Conservation (phyloP, 2,888 invertebrate species). For the Adineta ricciae region DNA sequence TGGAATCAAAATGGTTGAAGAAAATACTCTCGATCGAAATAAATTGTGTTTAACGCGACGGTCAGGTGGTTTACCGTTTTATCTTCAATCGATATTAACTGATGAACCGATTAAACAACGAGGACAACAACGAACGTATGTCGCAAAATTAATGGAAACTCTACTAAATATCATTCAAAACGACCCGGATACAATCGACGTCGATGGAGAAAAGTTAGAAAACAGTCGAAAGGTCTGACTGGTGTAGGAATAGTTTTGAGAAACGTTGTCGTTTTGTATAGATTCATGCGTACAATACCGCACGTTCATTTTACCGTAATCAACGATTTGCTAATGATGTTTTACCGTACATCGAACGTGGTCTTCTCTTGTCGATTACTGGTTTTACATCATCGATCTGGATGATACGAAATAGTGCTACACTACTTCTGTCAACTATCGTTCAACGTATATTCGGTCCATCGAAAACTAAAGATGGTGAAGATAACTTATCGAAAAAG, state of each 20-base stretch:
- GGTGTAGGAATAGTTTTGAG: background rate
- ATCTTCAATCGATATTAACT: slow-evolving; percentile 61
- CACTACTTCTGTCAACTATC: slow-evolving; percentile 70
- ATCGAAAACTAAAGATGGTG: slow-evolving; percentile 51
- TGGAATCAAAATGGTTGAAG: slow-evolving; percentile 29
- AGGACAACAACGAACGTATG: background rate
- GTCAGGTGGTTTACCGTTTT: slow-evolving; percentile 85
- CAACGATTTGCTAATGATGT: slow-evolving; percentile 65
- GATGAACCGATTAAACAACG: slow-evolving; percentile 22
- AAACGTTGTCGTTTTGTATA: slow-evolving; percentile 29
- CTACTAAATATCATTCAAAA: background rate
- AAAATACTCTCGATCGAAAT: background rate
- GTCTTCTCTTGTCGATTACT: slow-evolving; percentile 62
- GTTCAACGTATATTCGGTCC: slow-evolving; percentile 79
- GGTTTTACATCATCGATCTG: slow-evolving; percentile 67
- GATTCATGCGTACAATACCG: slow-evolving; percentile 73
- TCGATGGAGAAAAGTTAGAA: slow-evolving; percentile 5
- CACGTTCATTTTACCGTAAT: slow-evolving; percentile 69
- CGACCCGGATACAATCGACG: background rate
- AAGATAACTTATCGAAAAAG: slow-evolving; percentile 44
- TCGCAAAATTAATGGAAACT: slow-evolving; percentile 3
- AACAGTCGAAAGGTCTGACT: slow-evolving; percentile 31
- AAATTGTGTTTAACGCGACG: slow-evolving; percentile 68
- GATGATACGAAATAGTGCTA: slow-evolving; percentile 69
- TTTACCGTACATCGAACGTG: slow-evolving; percentile 61